Base-by-base conservation (phyloP, 1,140 invertebrate genomes). In the Drosophila triauraria region DNA sequence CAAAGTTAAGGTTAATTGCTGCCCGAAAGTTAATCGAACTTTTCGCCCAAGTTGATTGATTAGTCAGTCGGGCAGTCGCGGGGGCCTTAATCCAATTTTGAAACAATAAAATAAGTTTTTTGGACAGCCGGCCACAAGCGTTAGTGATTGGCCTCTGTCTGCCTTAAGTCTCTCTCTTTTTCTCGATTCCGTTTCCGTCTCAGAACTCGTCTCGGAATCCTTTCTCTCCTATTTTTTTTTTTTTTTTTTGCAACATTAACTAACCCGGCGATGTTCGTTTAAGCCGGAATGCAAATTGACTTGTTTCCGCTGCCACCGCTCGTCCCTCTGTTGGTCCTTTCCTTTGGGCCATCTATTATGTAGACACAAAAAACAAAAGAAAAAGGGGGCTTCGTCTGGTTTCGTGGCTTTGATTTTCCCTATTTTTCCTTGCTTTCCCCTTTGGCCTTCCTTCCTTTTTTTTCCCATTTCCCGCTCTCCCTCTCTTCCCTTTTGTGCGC, bases 211-310 rank as follows among this genome's bases (percentile, higher is more conserved):
- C 25, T 20, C 38, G n/a, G 40, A 70, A 70, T 58, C 38, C 65
- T 25, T 30, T 32, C 40, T 25, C n/a, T 13, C 9, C 42, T 20
- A 20, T 42, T 15, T 51, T 54, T 25, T 40, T 43, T n/a, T 43
- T n/a, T 10, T 20, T 61, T 51, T 62, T 61, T 72, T 77, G 72
- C 68, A 74, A 59, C 38, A 70, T 72, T 70, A 72, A 70, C 35
- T 69, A 68, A 60, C 43, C 25, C 64, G 57, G 57, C 64, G 64
- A 42, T 71, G 64, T 65, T 82, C 83, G 77, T 70, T 80, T 87
- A 88, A 87, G 84, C 84, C 84, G 84, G 84, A 87, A 84, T 87
- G 84, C 84, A 87, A 87, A 87, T 87, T 87, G 84, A 88, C 84
- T 87, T 87, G 84, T 80, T 87, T 87, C 84, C 84, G 68, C 78